These are phyloP conservation scores for Ephialtes manifestator DNA, from an alignment of 2,888 invertebrate species.

Conservation along the genomic window DNA sequence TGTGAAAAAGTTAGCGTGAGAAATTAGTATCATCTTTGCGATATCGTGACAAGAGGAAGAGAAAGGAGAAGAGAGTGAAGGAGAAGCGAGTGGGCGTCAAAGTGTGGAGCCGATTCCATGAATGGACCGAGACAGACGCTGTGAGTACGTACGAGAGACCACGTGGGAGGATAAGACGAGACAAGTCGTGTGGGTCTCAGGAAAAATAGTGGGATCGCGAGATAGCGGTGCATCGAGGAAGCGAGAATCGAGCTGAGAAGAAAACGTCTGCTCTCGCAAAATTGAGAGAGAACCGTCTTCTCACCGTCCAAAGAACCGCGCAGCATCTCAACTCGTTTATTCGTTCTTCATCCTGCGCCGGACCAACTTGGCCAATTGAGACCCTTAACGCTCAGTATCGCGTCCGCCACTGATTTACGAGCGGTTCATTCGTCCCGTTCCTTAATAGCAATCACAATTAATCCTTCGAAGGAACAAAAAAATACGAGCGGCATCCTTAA, in stretches of 20 bases:
- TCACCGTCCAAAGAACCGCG: not conserved
- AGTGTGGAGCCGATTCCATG: constrained; percentile 67
- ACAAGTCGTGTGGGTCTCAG: constrained; percentile 45
- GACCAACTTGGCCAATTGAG: constrained; percentile 60
- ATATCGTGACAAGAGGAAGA: not conserved
- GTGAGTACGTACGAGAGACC: constrained; percentile 47
- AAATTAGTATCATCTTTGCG: not conserved
- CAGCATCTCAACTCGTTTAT: constrained; percentile 34
- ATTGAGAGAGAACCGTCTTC: not conserved
- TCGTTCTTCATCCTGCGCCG: constrained; percentile 47
- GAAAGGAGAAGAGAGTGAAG: constrained; percentile 1
- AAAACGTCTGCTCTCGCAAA: constrained; percentile 5
- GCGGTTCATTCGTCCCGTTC: constrained; percentile 60
- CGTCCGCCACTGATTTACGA: constrained; percentile 64
- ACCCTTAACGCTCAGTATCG: constrained; percentile 56
- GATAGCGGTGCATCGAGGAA: constrained; percentile 46
- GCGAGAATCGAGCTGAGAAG: constrained; percentile 12
- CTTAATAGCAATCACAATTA: constrained; percentile 64
- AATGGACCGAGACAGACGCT: constrained; percentile 65
- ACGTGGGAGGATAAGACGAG: constrained; percentile 65
- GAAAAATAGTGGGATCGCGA: constrained; percentile 51
- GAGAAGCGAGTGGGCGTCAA: constrained; percentile 34
- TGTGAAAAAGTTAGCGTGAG: constrained; percentile 12
- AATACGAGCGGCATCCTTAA: constrained; percentile 24
- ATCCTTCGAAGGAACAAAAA: constrained; percentile 62